Percentiles rank a stretch among this genome's conserved stretches.
phyloP scores from a whole-genome alignment of 2,797 vertebrate genomes.

The Kryptolebias ocellatus region DNA sequence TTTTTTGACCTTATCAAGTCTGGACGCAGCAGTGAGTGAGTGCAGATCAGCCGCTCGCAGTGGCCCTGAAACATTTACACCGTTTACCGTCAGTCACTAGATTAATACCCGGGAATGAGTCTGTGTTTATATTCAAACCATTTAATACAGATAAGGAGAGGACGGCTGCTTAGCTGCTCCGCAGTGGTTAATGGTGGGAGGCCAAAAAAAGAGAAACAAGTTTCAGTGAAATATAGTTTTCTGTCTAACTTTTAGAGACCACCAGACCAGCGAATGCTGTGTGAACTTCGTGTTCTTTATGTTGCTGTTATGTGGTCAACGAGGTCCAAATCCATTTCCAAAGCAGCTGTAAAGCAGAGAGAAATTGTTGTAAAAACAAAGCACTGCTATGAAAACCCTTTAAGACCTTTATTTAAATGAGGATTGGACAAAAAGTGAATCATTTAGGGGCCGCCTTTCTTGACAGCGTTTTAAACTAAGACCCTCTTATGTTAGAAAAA shows the following conservation, averaged over 20 bases:
- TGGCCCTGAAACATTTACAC: slow-evolving; percentile 43
- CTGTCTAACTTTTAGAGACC: neutral
- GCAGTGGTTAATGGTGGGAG: slow-evolving; percentile 10
- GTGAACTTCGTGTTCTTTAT: neutral
- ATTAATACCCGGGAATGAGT: slow-evolving; percentile 44
- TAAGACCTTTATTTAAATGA: too few relatives aligned
- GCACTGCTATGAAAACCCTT: too few relatives aligned
- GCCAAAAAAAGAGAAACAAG: slow-evolving; percentile 6
- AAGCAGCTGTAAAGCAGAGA: too few relatives aligned
- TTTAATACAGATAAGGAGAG: slow-evolving; percentile 43
- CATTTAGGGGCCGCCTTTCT: too few relatives aligned
- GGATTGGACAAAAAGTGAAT: too few relatives aligned
- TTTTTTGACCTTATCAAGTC: slow-evolving; percentile 49
- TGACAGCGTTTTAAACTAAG: too few relatives aligned
- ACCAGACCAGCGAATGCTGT: too few relatives aligned
- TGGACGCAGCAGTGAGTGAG: slow-evolving; percentile 41
- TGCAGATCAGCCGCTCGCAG: slow-evolving; percentile 39
- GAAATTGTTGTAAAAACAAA: too few relatives aligned
- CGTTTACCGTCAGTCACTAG: slow-evolving; percentile 19
- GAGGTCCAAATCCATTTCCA: too few relatives aligned
- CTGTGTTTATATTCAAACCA: slow-evolving; percentile 54
- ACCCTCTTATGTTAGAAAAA: too few relatives aligned
- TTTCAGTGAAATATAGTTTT: neutral
- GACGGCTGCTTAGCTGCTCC: neutral
- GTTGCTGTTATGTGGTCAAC: too few relatives aligned